Conservation (phyloP, 2,888 invertebrate species). For the Lamellibrachia satsuma region DNA sequence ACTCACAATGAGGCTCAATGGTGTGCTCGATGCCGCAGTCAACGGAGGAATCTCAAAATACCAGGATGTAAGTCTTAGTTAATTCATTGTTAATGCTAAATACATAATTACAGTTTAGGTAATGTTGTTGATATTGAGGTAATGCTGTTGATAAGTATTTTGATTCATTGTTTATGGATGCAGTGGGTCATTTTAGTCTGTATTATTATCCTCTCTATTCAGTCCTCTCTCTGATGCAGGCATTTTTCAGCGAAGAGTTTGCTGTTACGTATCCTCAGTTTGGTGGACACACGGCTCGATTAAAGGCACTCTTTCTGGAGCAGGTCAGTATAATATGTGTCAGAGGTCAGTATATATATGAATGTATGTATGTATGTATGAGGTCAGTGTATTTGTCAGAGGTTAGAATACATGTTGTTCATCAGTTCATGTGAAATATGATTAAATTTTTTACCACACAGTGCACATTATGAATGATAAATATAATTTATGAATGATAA, state of each 20-base stretch:
- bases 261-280: conserved; percentile 65
- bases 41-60: conserved; percentile 63
- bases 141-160: no score
- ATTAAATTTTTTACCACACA: no score
- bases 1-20: conserved; percentile 60
- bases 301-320: conserved; percentile 78
- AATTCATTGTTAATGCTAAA: neutral
- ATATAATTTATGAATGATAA: no score
- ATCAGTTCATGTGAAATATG: no score
- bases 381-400: neutral
- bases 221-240: conserved; percentile 46
- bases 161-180: neutral
- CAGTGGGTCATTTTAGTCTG: neutral
- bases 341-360: neutral
- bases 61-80: conserved; percentile 52
- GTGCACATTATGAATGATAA: no score
- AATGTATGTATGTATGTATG: conserved; percentile 11
- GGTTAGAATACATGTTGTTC: neutral
- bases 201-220: neutral
- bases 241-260: conserved; percentile 88
- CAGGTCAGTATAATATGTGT: conserved; percentile 67
- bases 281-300: conserved; percentile 70
- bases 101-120: neutral
- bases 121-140: no score
- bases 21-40: conserved; percentile 60